Evolutionary conservation across 2,888 invertebrate genomes (phyloP), one percentile per base, ranked within the genome.

Genomic region (Corbicula japonica): DNA sequence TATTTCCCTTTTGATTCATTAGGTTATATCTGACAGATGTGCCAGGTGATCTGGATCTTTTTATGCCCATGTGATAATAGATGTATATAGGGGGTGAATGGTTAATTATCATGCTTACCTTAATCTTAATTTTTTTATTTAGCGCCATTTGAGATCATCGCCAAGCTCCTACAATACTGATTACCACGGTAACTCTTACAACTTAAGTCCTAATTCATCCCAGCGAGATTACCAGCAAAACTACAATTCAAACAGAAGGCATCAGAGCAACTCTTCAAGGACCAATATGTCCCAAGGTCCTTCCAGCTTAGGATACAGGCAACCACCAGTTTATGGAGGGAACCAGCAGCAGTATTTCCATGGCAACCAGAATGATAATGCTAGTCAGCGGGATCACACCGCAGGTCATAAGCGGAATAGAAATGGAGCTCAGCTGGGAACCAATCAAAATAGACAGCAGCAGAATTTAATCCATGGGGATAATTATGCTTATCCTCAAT

Each of bases 341-440:
- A 61, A 50, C 28, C 54, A 54, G 12, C 56, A 65, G 15, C 52
- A 62, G 18, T 70, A 61, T 69, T 35, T 61, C 32, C 44, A 66
- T 23, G 35, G 58, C 44, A 81, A 78, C 62, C 70, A 70, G 50
- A 83, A 70, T 70, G 78, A 68, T 15, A 70, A 70, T 46, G 63
- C 66, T 23, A n/a, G 48, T n/a, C 41, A 35, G 41, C 60, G 65
- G 44, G 34, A 15, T 21, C 41, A 41, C 38, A 28, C 23, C 52
- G 61, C 26, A 41, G 30, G 28, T 26, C 69, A 56, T 38, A 54
- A 56, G 26, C 30, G 46, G 6, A 35, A 30, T 12, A 58, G 58
- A 34, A 56, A 48, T 46, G 68, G 68, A 34, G 41, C 50, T 8
- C 50, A 60, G 28, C 34, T 44, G 21, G 28, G 28, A n/a, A 46